These are phyloP conservation scores for Drosophila mayri DNA, from an alignment of 1,140 invertebrate species.

Conservation along the genomic window DNA sequence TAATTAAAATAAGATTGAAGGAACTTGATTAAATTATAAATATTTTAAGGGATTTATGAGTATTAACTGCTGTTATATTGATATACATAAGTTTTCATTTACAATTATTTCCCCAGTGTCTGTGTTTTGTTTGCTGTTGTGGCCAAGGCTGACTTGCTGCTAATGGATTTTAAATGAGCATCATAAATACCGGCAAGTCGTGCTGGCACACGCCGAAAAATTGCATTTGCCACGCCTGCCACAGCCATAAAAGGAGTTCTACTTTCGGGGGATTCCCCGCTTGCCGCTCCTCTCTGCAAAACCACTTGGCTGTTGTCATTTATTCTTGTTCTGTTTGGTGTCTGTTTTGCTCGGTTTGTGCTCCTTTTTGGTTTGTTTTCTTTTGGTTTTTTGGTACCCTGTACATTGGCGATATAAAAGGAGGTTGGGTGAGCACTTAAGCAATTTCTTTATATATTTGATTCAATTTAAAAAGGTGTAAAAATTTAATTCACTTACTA, in stretches of 20 bases:
- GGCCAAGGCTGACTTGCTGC: slow-evolving; percentile 68
- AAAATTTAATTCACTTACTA: background rate
- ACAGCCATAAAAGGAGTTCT: slow-evolving; percentile 48
- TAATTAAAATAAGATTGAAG: too few relatives aligned
- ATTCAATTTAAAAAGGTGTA: background rate
- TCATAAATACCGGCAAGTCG: slow-evolving; percentile 74
- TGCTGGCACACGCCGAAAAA: slow-evolving; percentile 42
- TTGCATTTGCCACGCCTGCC: slow-evolving; percentile 50
- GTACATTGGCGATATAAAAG: background rate
- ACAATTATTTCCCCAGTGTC: slow-evolving; percentile 1
- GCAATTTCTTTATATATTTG: background rate
- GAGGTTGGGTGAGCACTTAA: rapidly evolving
- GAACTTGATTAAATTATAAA: background rate
- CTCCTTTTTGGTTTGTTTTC: slow-evolving; percentile 17
- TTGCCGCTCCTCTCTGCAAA: slow-evolving; percentile 16
- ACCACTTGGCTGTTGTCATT: slow-evolving; percentile 69
- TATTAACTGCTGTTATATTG: background rate
- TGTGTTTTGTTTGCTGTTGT: slow-evolving; percentile 25
- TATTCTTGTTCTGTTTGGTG: slow-evolving; percentile 68
- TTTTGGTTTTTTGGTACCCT: slow-evolving; percentile 14
- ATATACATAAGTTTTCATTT: too few relatives aligned
- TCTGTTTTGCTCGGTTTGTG: slow-evolving; percentile 44
- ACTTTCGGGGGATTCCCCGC: slow-evolving; percentile 13
- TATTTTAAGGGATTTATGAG: too few relatives aligned
- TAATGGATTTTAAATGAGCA: slow-evolving; percentile 85